Evolutionary conservation across 2,113 vertebrate genomes (phyloP).

Genomic region (Caloenas nicobarica): DNA sequence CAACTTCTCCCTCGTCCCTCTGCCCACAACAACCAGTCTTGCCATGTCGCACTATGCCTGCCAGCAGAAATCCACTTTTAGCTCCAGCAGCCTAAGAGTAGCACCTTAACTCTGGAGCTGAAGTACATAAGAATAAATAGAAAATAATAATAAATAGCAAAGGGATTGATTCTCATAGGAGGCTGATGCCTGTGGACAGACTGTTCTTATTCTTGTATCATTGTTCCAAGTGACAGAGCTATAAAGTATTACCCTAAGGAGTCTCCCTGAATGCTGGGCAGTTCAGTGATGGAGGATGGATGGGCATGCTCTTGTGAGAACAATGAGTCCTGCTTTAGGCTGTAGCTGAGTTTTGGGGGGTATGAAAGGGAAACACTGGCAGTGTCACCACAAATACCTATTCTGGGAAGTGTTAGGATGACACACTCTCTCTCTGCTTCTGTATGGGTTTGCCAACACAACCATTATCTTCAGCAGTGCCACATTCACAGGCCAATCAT

Average conservation of each 20-base stretch:
- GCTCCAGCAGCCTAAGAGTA: background rate
- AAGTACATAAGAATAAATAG: background rate
- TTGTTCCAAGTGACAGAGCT: background rate
- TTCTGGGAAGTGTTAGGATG: conserved; percentile 4
- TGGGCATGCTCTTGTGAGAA: background rate
- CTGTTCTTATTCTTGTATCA: background rate
- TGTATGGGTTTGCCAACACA: background rate
- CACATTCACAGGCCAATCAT: background rate
- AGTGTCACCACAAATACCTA: conserved; percentile 30
- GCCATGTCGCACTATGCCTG: background rate
- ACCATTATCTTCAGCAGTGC: background rate
- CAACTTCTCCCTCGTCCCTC: background rate
- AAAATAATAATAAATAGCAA: background rate
- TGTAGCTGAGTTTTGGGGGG: background rate
- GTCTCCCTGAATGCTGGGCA: background rate
- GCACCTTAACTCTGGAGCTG: background rate
- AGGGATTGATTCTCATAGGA: background rate
- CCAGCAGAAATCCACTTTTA: background rate
- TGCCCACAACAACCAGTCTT: background rate
- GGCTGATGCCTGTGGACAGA: background rate
- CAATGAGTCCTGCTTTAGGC: background rate
- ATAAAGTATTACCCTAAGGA: background rate
- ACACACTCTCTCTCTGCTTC: background rate
- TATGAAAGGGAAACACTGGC: background rate
- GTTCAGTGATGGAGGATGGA: background rate